A percentile compares a stretch with the other conserved stretches of the same genome.
Conservation (phyloP, 1,140 invertebrate genomes). For the Tetraneura akinire region DNA sequence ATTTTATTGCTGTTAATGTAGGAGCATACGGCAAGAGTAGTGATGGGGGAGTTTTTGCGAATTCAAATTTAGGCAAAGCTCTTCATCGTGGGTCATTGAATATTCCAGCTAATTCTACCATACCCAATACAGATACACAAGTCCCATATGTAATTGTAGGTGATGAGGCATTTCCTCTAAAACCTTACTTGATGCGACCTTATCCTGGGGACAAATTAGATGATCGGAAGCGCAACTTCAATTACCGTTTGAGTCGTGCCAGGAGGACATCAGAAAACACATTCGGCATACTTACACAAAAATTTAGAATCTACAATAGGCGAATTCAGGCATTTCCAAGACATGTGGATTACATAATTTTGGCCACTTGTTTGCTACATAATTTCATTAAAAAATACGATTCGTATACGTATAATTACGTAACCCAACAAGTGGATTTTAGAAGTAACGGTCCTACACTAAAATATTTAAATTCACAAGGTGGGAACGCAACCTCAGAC, state of each 20-base stretch:
- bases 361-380: constrained; percentile 28
- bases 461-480: not conserved
- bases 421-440: not conserved
- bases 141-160: no score
- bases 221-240: constrained; percentile 55
- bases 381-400: constrained; percentile 20
- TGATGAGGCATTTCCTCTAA: no score
- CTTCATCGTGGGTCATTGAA: no score
- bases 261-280: constrained; percentile 58
- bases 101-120: no score
- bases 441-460: not conserved
- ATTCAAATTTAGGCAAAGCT: no score
- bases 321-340: constrained; percentile 12
- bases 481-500: not conserved
- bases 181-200: no score
- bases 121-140: no score
- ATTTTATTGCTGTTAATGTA: no score
- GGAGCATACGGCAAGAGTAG: no score
- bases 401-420: constrained; percentile 29
- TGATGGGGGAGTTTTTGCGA: no score
- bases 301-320: constrained; percentile 54
- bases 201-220: constrained; percentile 49
- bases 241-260: constrained; percentile 55
- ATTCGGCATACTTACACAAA: constrained; percentile 57
- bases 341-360: constrained; percentile 30